Evolutionary conservation across 2,113 vertebrate genomes (phyloP).

Genomic region (Spilogale gracilis): DNA sequence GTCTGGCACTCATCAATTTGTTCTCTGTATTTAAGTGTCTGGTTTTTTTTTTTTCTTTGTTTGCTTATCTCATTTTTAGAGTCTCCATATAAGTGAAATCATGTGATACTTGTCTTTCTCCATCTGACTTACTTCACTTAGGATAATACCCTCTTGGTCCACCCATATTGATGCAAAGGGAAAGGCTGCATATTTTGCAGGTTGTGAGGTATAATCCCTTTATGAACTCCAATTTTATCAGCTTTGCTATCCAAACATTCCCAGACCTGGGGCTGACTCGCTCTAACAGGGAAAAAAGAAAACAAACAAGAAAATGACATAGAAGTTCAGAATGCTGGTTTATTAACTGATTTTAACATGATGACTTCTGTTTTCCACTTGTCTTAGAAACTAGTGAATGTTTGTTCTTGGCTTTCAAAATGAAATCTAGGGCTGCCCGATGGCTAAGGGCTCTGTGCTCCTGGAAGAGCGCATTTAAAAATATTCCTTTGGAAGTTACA

Average conservation of each 20-base stretch:
- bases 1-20: neutral
- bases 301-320: neutral
- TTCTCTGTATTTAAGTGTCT: neutral
- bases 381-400: neutral
- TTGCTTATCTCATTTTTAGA: neutral
- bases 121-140: neutral
- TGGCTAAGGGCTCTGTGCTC: neutral
- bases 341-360: neutral
- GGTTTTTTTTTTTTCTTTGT: neutral
- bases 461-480: neutral
- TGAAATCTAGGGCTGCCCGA: accelerated
- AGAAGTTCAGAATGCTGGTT: neutral
- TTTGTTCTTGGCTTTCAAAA: neutral
- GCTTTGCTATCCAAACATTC: neutral
- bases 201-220: neutral
- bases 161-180: neutral
- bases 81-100: neutral
- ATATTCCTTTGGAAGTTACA: neutral
- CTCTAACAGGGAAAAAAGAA: too few relatives aligned
- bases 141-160: neutral
- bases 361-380: neutral
- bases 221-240: neutral
- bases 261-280: neutral
- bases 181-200: neutral
- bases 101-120: neutral